Conservation (phyloP, 2,888 invertebrate genomes). For the Prosapia bicincta region DNA sequence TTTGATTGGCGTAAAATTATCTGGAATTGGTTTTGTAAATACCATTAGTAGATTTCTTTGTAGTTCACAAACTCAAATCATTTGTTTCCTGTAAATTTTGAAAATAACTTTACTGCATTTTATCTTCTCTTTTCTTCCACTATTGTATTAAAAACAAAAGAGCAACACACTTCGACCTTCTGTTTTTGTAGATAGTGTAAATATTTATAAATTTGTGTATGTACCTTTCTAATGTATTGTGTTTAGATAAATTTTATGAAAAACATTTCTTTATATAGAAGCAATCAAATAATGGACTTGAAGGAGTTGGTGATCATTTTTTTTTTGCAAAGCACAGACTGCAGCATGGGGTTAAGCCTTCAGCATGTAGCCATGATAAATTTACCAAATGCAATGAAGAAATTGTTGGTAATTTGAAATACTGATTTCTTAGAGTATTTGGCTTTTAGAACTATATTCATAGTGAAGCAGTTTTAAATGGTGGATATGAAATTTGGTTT, state of each 20-base stretch:
- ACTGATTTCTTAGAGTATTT: not conserved
- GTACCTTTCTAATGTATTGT: not conserved
- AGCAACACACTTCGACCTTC: conserved; percentile 33
- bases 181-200: conserved; percentile 16
- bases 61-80: not conserved
- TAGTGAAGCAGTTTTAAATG: not conserved
- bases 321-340: conserved; percentile 39
- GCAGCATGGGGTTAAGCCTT: conserved; percentile 39
- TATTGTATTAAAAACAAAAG: conserved; percentile 29
- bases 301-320: conserved; percentile 32
- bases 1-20: not conserved
- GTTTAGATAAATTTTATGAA: not conserved
- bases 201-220: too few relatives aligned
- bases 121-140: conserved; percentile 12
- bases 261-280: not conserved
- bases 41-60: too few relatives aligned
- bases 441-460: not conserved
- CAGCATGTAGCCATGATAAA: conserved; percentile 23
- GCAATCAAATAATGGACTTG: conserved; percentile 33
- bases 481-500: not conserved
- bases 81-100: conserved; percentile 14
- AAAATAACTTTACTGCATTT: not conserved
- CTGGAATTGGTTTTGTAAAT: not conserved
- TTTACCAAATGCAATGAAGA: conserved; percentile 19
- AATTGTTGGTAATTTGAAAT: conserved; percentile 24